phyloP scores from a whole-genome alignment of 2,797 vertebrate genomes.

The Hippocampus kuda region DNA sequence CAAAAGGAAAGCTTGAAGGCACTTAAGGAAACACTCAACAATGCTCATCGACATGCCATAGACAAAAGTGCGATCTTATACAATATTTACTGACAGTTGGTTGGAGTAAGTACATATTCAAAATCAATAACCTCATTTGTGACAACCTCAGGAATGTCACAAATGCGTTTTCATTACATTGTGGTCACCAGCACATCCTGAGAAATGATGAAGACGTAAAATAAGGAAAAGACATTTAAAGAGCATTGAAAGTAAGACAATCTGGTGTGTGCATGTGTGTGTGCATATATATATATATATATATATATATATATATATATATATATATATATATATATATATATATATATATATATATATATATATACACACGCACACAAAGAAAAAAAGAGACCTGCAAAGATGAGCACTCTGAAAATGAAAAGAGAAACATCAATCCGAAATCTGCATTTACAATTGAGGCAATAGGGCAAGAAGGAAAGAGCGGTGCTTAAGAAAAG shows the following conservation, averaged over 20 bases:
- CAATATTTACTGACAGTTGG: too few species aligned
- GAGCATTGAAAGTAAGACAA: not conserved
- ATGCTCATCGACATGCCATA: too few species aligned
- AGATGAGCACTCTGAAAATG: conserved; percentile 14
- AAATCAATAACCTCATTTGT: too few species aligned
- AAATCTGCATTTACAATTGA: conserved; percentile 28
- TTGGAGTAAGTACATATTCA: too few species aligned
- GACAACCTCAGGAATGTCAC: too few species aligned
- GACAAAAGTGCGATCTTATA: too few species aligned
- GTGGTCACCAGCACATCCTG: not conserved
- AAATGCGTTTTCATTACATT: not conserved
- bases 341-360: conserved; percentile 2
- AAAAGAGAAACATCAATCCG: conserved; percentile 26
- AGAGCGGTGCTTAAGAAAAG: conserved; percentile 27
- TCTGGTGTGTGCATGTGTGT: not conserved
- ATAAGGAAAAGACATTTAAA: not conserved
- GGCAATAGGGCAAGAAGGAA: conserved; percentile 22
- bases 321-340: too few species aligned
- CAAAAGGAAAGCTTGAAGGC: too few species aligned
- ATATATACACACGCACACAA: too few species aligned
- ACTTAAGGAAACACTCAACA: too few species aligned
- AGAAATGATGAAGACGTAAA: not conserved
- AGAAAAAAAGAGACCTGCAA: conserved; percentile 4
- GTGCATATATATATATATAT: too few species aligned
- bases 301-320: too few species aligned